Evolutionary conservation across 2,797 vertebrate species (phyloP).

Genomic region (Buceros bicornis): DNA sequence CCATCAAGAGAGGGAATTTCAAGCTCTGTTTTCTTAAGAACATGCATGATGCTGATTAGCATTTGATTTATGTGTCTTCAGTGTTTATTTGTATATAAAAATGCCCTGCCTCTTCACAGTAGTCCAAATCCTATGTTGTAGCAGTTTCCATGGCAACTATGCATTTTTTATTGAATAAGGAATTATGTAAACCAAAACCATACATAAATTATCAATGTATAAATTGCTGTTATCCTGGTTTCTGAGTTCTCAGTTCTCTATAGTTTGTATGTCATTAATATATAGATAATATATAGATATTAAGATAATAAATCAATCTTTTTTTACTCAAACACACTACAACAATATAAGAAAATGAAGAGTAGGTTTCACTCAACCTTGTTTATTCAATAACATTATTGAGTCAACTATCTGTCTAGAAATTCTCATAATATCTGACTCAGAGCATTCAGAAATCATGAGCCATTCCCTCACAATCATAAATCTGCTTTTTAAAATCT

Average conservation of each 20-base stretch:
- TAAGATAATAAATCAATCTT: not conserved
- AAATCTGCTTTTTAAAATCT: not conserved
- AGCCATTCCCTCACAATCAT: not conserved
- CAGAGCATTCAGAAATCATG: not conserved
- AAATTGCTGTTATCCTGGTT: constrained; percentile 29
- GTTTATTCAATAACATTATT: not conserved
- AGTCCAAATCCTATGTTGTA: not conserved
- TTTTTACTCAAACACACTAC: not conserved
- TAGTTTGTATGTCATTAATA: not conserved
- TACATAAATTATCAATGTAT: constrained; percentile 62
- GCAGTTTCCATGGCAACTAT: constrained; percentile 53
- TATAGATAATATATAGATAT: no score
- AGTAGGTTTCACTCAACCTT: not conserved
- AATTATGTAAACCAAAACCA: constrained; percentile 28
- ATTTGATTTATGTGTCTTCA: constrained; percentile 30
- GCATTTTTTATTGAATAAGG: constrained; percentile 45
- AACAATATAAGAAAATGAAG: not conserved
- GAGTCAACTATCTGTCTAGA: not conserved
- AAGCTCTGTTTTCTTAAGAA: not conserved
- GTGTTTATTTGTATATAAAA: constrained; percentile 58
- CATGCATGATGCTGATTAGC: not conserved
- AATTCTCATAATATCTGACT: not conserved
- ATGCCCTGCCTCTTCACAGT: not conserved
- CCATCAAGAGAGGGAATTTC: not conserved
- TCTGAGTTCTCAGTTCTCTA: not conserved